Conservation (phyloP, 2,797 vertebrate genomes). For the Phataginus tricuspis region DNA sequence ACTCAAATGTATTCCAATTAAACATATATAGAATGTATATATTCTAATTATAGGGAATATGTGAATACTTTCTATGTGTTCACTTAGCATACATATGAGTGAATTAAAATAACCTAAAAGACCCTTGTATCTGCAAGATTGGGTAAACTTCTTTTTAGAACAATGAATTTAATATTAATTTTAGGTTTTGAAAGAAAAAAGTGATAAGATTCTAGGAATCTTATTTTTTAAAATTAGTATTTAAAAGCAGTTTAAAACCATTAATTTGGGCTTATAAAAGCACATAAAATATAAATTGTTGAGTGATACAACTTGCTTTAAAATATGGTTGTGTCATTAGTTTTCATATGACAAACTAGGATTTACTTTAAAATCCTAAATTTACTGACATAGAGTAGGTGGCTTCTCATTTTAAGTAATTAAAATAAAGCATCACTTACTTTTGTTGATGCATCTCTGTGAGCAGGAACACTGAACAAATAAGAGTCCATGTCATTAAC, state of each 20-base stretch:
- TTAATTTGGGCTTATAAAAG: neutral
- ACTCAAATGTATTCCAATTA: constrained; percentile 65
- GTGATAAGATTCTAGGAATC: neutral
- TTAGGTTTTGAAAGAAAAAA: constrained; percentile 33
- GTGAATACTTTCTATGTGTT: constrained; percentile 41
- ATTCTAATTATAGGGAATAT: constrained; percentile 65
- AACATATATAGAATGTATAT: constrained; percentile 65
- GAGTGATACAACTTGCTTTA: constrained; percentile 25
- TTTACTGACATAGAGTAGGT: constrained; percentile 11
- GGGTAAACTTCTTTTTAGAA: neutral
- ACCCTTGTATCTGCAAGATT: neutral
- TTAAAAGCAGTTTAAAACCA: constrained; percentile 22
- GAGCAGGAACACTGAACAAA: constrained; percentile 83
- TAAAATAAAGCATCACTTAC: constrained; percentile 72
- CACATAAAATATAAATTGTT: neutral
- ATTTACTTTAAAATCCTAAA: constrained; percentile 39
- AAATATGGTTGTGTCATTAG: neutral
- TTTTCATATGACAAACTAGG: constrained; percentile 35
- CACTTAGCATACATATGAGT: constrained; percentile 3
- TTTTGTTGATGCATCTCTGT: constrained; percentile 78
- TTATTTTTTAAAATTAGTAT: constrained; percentile 23
- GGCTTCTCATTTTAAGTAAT: constrained; percentile 40
- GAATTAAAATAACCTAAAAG: constrained; percentile 50
- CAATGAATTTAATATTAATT: neutral
- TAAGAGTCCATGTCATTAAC: constrained; percentile 83